Base-by-base conservation (phyloP, 35 echinoderm and acorn worm species). In the Ptychodera flava region DNA sequence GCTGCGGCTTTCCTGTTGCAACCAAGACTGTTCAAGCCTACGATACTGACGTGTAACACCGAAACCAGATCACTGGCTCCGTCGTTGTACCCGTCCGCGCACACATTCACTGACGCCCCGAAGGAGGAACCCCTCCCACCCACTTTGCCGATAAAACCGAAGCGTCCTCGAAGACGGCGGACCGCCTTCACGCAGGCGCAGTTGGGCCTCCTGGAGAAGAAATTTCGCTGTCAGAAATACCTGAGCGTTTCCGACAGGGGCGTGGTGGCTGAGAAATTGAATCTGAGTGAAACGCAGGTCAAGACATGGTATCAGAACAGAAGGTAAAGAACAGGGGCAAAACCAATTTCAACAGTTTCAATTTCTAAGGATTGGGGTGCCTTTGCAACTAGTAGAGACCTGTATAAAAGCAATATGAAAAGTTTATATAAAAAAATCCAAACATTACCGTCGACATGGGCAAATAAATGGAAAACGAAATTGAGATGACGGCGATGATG, bases 261-360 rank as follows among this genome's bases (percentile, higher is more conserved):
- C 0, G 53, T 85, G 33, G 35, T 93, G 35, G 91, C 91, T 12
- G 88, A 93, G 0, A 85, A 84, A 30, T 45, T 93, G 27, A 89
- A 89, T 34, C 36, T 93, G 83, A 93, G 89, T 79, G 91, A 93
- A 79, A 93, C 91, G 1, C 91, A 93, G 33, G 85, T 93, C n/a
- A 93, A 93, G 78, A 93, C 87, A 0, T 89, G 91, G 91, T 93
- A 93, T 77, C 87, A 93, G 76, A 89, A 93, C 84, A 85, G 91
- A 84, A 38, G 91, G 86, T 88, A 85, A 33, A n/a, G n/a, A n/a
- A n/a, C n/a, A n/a, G n/a, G n/a, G n/a, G n/a, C n/a, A n/a, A n/a
- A n/a, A n/a, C n/a, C n/a, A n/a, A n/a, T n/a, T n/a, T n/a, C n/a
- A n/a, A n/a, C n/a, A n/a, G n/a, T n/a, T n/a, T n/a, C n/a, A n/a